Evolutionary conservation across 2,888 invertebrate species (phyloP).

Genomic region (Sinohyriopsis cumingii): DNA sequence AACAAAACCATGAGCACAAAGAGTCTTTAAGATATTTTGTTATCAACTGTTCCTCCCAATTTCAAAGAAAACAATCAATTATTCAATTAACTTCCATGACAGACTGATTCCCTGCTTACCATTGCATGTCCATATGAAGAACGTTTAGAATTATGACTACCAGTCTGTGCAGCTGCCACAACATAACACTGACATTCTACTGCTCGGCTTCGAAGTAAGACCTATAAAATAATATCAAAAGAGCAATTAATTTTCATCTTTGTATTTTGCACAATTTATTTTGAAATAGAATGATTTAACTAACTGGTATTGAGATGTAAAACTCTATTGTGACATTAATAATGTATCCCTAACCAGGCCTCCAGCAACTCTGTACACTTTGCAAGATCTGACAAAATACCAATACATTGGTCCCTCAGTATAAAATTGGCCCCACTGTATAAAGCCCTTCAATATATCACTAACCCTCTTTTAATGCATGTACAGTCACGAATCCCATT

Average conservation of each 20-base stretch:
- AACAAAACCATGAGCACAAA: too few relatives aligned
- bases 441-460: too few relatives aligned
- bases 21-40: too few relatives aligned
- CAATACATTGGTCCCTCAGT: too few relatives aligned
- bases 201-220: slow-evolving; percentile 88
- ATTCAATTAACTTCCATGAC: not conserved
- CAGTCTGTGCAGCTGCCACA: slow-evolving; percentile 93
- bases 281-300: not conserved
- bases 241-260: not conserved
- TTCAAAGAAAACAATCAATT: not conserved
- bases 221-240: slow-evolving; percentile 51
- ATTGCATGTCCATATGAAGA: slow-evolving; percentile 92
- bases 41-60: not conserved
- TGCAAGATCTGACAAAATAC: too few relatives aligned
- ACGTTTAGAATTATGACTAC: slow-evolving; percentile 88
- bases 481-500: too few relatives aligned
- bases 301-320: too few relatives aligned
- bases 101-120: slow-evolving; percentile 73
- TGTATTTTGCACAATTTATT: not conserved
- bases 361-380: too few relatives aligned
- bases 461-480: too few relatives aligned
- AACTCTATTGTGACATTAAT: too few relatives aligned
- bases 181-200: slow-evolving; percentile 98
- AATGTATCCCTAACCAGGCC: too few relatives aligned
- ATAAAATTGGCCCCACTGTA: too few relatives aligned